Conservation (phyloP, 2,888 invertebrate species). For the Sesia bembeciformis region DNA sequence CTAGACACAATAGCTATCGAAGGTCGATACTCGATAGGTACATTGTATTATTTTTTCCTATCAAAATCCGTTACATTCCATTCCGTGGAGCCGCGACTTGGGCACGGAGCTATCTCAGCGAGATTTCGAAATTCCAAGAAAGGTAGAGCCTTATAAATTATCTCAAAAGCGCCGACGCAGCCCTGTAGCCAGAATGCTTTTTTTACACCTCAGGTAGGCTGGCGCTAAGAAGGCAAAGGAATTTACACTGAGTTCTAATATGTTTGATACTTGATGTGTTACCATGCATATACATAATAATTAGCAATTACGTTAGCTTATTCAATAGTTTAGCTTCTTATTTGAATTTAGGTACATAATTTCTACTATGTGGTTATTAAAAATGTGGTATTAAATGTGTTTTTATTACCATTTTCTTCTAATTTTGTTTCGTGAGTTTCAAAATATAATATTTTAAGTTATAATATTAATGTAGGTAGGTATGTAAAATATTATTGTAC, state of each 20-base stretch:
- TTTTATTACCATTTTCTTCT: too few relatives aligned
- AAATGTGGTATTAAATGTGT: too few relatives aligned
- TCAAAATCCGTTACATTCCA: constrained; percentile 71
- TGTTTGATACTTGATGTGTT: neutral
- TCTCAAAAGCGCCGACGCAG: constrained; percentile 73
- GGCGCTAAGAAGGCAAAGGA: constrained; percentile 70
- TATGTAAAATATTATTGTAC: too few relatives aligned
- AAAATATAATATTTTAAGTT: too few relatives aligned
- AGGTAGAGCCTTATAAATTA: constrained; percentile 73
- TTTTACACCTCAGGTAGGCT: constrained; percentile 70
- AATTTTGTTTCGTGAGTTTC: too few relatives aligned
- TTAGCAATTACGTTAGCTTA: too few relatives aligned
- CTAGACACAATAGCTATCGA: neutral
- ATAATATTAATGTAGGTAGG: too few relatives aligned
- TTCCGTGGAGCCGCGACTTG: constrained; percentile 43
- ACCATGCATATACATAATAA: too few relatives aligned
- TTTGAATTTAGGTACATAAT: too few relatives aligned
- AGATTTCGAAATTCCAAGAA: constrained; percentile 73
- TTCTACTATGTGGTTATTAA: too few relatives aligned
- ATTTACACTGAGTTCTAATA: constrained; percentile 41
- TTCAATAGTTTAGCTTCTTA: too few relatives aligned
- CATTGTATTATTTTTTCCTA: constrained; percentile 41
- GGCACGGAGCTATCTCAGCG: constrained; percentile 33
- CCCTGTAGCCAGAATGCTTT: constrained; percentile 65
- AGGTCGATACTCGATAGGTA: neutral